Evolutionary conservation across 1,140 invertebrate species (phyloP).

Genomic region (Chrysomallon squamiferum): DNA sequence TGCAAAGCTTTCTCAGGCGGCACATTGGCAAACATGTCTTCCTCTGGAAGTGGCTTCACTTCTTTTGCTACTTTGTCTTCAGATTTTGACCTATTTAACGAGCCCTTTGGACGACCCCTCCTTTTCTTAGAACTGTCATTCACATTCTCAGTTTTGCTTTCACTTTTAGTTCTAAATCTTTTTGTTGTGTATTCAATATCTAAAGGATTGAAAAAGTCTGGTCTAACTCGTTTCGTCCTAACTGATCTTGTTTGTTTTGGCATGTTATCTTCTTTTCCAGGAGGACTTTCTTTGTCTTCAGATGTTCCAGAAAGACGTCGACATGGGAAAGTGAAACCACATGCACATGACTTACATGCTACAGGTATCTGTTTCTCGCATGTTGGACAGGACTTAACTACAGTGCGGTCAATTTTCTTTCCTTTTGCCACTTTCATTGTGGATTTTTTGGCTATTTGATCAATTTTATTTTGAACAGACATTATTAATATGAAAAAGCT

Average conservation of each 20-base stretch:
- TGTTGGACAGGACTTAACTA: background rate
- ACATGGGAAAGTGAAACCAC: constrained; percentile 29
- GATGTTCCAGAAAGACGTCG: constrained; percentile 9
- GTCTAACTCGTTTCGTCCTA: constrained; percentile 42
- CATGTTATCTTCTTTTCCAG: constrained; percentile 29
- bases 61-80: background rate
- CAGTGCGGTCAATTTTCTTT: constrained; percentile 5
- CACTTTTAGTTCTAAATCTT: constrained; percentile 8
- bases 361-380: constrained; percentile 34
- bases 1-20: constrained; percentile 58
- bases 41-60: constrained; percentile 28
- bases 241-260: constrained; percentile 38
- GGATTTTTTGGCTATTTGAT: too few species aligned
- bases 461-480: too few species aligned
- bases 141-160: background rate
- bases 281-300: constrained; percentile 2
- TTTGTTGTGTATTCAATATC: constrained; percentile 33
- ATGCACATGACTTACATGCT: constrained; percentile 43
- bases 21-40: constrained; percentile 58
- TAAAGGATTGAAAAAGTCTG: constrained; percentile 47
- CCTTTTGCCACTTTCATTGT: background rate
- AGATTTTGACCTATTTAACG: constrained; percentile 22
- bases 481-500: too few species aligned
- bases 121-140: constrained; percentile 13
- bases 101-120: constrained; percentile 31